Base-by-base conservation (phyloP, 1,140 invertebrate species). In the Drosophila jambulina region DNA sequence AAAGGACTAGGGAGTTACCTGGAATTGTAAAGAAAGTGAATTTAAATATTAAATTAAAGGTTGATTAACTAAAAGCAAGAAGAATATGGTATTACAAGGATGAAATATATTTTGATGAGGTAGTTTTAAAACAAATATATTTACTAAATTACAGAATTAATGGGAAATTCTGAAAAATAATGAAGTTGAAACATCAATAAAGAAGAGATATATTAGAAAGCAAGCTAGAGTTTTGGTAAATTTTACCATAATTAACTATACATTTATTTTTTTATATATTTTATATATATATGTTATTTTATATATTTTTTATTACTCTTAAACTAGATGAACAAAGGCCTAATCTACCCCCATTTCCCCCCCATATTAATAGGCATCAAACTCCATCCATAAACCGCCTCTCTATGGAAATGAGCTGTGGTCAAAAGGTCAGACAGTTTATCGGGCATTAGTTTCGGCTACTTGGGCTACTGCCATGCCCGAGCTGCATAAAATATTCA, bases 401-500 rank as follows among this genome's bases (percentile, higher is more conserved):
- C 45, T 60, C 21, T 65, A 72, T 72, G 53, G 68, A 60, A 72
- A 72, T 72, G 54, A 72, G 70, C 36, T 48, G 15, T 72, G 70
- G 70, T 72, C 68, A 72, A 72, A 72, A 72, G 70, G 68, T 72
- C 70, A 72, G 69, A 72, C 68, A 71, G 70, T 72, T 72, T 72
- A 72, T 72, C 70, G 70, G 70, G 68, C 68, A 72, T 72, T 72
- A 72, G 70, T 72, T 72, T 72, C 54, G 45, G 70, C 67, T 72
- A 72, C 67, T 72, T 72, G 69, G 53, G 69, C 69, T 72, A 72
- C 70, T 72, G 70, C 68, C 70, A 72, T 72, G 53, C 70, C 70
- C 70, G 9, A 60, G 72, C 69, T 72, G 70, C 70, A 72, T 72
- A 72, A 72, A 72, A 72, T 72, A 72, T 72, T 72, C 70, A 72